Evolutionary conservation across 2,113 vertebrate genomes (phyloP), one percentile per base, ranked within the genome.

Genomic region (Pycnonotus jocosus): DNA sequence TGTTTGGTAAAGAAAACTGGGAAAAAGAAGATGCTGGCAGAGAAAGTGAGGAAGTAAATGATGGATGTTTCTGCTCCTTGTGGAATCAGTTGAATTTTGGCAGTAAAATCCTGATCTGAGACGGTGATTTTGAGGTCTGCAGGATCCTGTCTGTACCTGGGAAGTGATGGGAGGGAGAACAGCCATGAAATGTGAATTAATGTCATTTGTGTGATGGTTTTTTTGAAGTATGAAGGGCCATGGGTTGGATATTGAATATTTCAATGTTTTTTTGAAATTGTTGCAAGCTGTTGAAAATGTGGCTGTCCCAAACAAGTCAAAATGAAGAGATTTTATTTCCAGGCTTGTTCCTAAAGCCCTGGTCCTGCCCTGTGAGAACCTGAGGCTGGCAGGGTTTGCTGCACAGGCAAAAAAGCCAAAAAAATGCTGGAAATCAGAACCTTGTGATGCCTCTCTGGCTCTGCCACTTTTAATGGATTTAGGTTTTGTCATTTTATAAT

Each of bases 291-390:
- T 19, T 9, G 2, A 5, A 78, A 87, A 33, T 3, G 11, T 8
- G 30, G 25, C 4, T 0, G 1, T 10, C 35, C 10, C 38, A 53
- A 69, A 65, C 4, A 9, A 35, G 20, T 4, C 3, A 12, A 4
- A 21, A 35, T 11, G 7, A 20, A 56, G 44, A n/a, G 35, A 21
- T 57, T 57, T 65, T 14, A 6, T 31, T 79, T 73, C 21, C 31
- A 37, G 24, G 14, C 20, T 48, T 19, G 9, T 60, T 77, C 30
- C 40, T 40, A 27, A 35, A 22, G 15, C 9, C 3, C 50, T 47
- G 1, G 11, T 82, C 15, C 17, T 81, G 28, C 28, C 38, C 31
- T 16, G 21, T 17, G 2, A 44, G n/a, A 7, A 16, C 12, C 27
- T 12, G 65, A 7, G 37, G 4, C 7, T 10, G 33, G 28, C 40